These are phyloP conservation scores for Aromia moschata DNA, from an alignment of 2,888 invertebrate species.

Conservation along the genomic window DNA sequence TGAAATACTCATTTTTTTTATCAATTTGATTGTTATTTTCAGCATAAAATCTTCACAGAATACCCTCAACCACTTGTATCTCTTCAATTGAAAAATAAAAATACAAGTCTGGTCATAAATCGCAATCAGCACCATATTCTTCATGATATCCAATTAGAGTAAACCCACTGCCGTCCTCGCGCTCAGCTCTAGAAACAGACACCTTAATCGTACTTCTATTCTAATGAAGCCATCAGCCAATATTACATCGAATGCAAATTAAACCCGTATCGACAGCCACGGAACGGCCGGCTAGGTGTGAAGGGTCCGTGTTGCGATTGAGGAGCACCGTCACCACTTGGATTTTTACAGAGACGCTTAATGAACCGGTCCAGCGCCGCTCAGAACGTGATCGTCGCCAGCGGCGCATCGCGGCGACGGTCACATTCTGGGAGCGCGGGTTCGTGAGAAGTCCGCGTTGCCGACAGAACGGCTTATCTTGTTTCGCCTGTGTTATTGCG, in stretches of 20 bases:
- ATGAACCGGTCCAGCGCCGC: slow-evolving; percentile 48
- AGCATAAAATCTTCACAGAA: no score
- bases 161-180: neutral
- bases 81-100: no score
- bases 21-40: no score
- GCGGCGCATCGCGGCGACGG: slow-evolving; percentile 1
- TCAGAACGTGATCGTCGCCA: slow-evolving; percentile 36
- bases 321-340: slow-evolving; percentile 43
- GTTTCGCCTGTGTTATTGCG: slow-evolving; percentile 55
- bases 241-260: slow-evolving; percentile 45
- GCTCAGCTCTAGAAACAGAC: neutral
- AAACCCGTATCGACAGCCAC: slow-evolving; percentile 34
- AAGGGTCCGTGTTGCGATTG: slow-evolving; percentile 41
- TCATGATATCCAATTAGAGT: neutral
- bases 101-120: no score
- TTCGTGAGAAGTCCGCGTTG: slow-evolving; percentile 54
- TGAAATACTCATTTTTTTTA: no score
- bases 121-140: neutral
- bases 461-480: slow-evolving; percentile 56
- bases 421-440: slow-evolving; percentile 44
- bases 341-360: slow-evolving; percentile 43
- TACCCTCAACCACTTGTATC: no score
- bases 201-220: neutral
- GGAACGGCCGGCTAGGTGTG: slow-evolving; percentile 36
- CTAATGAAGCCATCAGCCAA: slow-evolving; percentile 21